phyloP scores from a whole-genome alignment of 2,888 invertebrate species.

The Cacoxenus indagator region DNA sequence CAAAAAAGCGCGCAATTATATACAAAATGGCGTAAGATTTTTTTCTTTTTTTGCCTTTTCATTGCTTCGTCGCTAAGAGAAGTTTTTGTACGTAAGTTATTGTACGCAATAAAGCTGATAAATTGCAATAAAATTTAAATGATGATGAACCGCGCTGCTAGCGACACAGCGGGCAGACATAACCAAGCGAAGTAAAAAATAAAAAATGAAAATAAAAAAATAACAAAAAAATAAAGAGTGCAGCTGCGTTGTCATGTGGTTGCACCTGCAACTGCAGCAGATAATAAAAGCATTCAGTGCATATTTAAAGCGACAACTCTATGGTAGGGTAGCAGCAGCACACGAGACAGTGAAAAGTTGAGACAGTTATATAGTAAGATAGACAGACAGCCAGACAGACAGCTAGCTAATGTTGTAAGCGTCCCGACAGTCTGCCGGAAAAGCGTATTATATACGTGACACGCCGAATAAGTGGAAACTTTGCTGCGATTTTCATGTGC shows the following conservation, averaged over 20 bases:
- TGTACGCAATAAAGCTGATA: constrained; percentile 5
- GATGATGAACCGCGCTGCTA: constrained; percentile 3
- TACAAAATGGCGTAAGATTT: background rate
- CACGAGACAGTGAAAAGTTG: background rate
- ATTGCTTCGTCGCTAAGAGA: background rate
- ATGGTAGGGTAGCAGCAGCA: background rate
- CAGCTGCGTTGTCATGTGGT: background rate
- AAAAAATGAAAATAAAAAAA: background rate
- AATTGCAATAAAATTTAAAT: constrained; percentile 18
- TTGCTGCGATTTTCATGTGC: background rate
- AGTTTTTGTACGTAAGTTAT: background rate
- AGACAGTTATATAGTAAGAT: background rate
- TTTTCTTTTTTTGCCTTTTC: background rate
- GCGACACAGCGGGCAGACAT: background rate
- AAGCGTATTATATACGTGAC: background rate
- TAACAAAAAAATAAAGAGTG: background rate
- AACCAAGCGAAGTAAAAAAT: background rate
- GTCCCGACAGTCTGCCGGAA: background rate
- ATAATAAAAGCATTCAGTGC: background rate
- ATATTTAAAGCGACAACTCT: background rate
- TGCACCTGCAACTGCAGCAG: background rate
- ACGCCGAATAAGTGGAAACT: background rate
- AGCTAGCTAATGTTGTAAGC: background rate
- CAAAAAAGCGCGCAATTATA: background rate
- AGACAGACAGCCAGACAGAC: background rate